Base-by-base conservation (phyloP, 1,140 invertebrate species). In the Drosophila varians region DNA sequence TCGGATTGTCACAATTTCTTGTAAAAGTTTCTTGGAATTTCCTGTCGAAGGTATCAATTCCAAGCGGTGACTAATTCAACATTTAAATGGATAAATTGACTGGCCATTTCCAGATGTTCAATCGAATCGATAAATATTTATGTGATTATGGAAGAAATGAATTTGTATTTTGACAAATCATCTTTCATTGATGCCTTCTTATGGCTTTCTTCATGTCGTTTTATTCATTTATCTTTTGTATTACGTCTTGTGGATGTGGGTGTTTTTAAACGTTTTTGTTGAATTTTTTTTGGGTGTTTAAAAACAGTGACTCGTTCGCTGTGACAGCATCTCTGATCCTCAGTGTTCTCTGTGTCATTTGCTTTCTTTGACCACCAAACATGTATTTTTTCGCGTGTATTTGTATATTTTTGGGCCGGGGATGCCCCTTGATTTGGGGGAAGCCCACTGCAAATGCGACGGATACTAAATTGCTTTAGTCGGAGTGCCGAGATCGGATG, bases 381-480 rank as follows among this genome's bases (percentile, higher is more conserved):
- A 26, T 66, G n/a, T n/a, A 66, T 61, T 66, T 21, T 66, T 66
- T 31, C 16, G 4, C 19, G 7, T 43, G 49, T 43, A 14, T 36
- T 34, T 36, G 26, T 53, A 12, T 53, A 47, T 65, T 36, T 36
- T 21, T 45, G 16, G 21, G 9, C 18, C 36, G 75, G 79, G 79
- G 76, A 80, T 64, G 58, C 68, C 79, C 79, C 76, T 84, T 19
- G 54, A 21, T 72, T 76, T 31, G 47, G 79, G 79, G 79, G 79
- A 84, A 84, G 76, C 28, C 36, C 79, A 26, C 42, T 48, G 45
- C 53, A 74, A 78, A 78, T 66, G 40, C 64, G 53, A 25, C 19
- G 25, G 55, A 25, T 72, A 62, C 42, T 79, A 83, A 83, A 83
- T 84, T 68, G 60, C 75, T 75, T 86, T 83, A 86, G 80, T 84